Percentiles rank a stretch among this genome's conserved stretches.
Conservation (phyloP, 2,888 invertebrate genomes). For the Drepanosiphum platanoidis region DNA sequence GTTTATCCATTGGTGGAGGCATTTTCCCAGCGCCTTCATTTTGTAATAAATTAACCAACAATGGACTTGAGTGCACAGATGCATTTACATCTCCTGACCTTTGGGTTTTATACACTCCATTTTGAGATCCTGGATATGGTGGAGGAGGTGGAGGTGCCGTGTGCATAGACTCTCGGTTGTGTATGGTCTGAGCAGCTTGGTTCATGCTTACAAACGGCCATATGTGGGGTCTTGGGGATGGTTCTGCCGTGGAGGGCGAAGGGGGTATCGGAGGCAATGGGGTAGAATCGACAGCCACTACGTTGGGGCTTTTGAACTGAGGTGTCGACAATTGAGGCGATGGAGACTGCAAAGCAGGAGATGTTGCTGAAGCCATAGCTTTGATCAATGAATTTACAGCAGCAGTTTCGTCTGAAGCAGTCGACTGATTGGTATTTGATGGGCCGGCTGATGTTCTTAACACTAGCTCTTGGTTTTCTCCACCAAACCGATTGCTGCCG, state of each 20-base stretch:
- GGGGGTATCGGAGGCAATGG: conserved; percentile 65
- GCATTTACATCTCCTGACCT: conserved; percentile 60
- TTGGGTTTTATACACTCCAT: conserved; percentile 61
- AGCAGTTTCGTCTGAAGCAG: conserved; percentile 55
- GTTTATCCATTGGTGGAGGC: conserved; percentile 62
- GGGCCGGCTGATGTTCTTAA: conserved; percentile 71
- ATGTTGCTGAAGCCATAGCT: conserved; percentile 58
- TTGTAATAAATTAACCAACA: conserved; percentile 90
- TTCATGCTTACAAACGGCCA: conserved; percentile 90
- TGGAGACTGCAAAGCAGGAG: conserved; percentile 56
- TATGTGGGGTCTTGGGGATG: conserved; percentile 63
- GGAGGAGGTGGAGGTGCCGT: conserved; percentile 64
- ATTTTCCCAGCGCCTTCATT: conserved; percentile 74
- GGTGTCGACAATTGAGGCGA: conserved; percentile 64
- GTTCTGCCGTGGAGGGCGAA: conserved; percentile 65
- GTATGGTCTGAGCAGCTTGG: conserved; percentile 83
- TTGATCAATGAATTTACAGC: conserved; percentile 63
- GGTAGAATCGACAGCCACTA: conserved; percentile 80
- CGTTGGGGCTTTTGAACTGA: conserved; percentile 75
- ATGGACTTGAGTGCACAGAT: conserved; percentile 82
- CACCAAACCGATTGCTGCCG: conserved; percentile 73
- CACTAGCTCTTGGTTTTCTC: conserved; percentile 78
- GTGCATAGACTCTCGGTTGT: conserved; percentile 72
- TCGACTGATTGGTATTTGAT: conserved; percentile 57
- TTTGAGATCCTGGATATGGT: conserved; percentile 64